Evolutionary conservation across 2,888 invertebrate genomes (phyloP).

Genomic region (Chironomus riparius): DNA sequence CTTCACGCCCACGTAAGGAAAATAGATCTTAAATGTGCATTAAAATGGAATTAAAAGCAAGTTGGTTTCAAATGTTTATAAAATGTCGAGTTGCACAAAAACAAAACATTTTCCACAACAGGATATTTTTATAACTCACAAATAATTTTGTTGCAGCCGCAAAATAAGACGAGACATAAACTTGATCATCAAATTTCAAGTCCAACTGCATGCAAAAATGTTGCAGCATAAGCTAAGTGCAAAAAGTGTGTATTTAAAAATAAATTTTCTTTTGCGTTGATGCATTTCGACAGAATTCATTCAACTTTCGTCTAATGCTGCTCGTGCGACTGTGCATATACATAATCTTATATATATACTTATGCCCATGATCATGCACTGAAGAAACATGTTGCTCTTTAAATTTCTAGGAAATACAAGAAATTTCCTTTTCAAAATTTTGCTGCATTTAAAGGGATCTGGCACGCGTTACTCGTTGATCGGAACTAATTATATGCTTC

Average conservation of each 20-base stretch:
- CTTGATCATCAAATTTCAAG: conserved; percentile 24
- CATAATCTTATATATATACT: not conserved
- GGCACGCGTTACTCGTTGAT: conserved; percentile 16
- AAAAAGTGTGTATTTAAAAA: not conserved
- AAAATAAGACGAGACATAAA: not conserved
- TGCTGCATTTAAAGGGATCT: not conserved
- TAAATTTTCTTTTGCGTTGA: not conserved
- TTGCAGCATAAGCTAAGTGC: not conserved
- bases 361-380: not conserved
- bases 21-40: not conserved
- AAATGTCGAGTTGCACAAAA: not conserved
- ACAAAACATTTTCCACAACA: not conserved
- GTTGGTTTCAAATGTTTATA: not conserved
- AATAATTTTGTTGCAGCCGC: not conserved
- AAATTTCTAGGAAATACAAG: not conserved
- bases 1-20: too few species aligned
- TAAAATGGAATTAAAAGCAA: not conserved
- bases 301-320: not conserved
- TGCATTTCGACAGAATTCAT: not conserved
- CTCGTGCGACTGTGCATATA: not conserved
- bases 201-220: conserved; percentile 12
- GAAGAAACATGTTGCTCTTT: conserved; percentile 25
- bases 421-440: not conserved
- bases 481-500: conserved; percentile 22
- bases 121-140: not conserved